Base-by-base conservation (phyloP, 2,797 vertebrate species). In the Tauraco hartlaubi region DNA sequence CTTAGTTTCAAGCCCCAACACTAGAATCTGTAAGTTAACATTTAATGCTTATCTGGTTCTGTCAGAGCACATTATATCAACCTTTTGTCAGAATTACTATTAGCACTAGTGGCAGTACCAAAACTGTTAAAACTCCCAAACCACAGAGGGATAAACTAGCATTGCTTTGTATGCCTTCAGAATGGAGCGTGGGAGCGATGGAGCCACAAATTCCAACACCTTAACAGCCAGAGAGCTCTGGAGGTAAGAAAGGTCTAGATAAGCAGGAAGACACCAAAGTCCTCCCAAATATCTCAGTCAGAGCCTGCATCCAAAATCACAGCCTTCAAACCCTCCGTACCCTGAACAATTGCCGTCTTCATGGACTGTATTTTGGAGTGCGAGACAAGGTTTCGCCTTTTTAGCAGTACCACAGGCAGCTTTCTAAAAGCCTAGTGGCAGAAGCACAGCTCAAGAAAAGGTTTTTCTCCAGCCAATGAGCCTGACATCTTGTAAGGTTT, bases 31-130 rank as follows among this genome's bases (percentile, higher is more conserved):
- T 67, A 74, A 89, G 77, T 39, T 63, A 52, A 37, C 55, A 76
- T 85, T 92, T 91, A 95, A 87, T 66, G 52, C 63, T 88, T 76
- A 63, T 58, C 59, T 89, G 12, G 9, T 83, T 88, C 62, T 88
- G 83, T 78, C 86, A 81, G 58, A 88, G 43, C 37, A 81, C 54
- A 51, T 86, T 78, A 86, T 17, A 69, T 23, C 33, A 81, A 29
- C 39, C 23, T 81, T 85, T 80, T 68, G 72, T 66, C 77, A 87
- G 46, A 86, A 87, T 54, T 89, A 39, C 49, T 68, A 18, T 72
- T 55, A 81, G 43, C 9, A 17, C 37, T 62, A 62, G n/a, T 61
- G 59, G 74, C 62, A 88, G 58, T 35, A 64, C 29, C n/a, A 62
- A 81, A 92, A n/a, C 66, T 16, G 16, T 75, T 87, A 44, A 88